These are phyloP conservation scores for Odobenus rosmarus DNA, from an alignment of 2,113 vertebrate genomes.

Conservation along the genomic window DNA sequence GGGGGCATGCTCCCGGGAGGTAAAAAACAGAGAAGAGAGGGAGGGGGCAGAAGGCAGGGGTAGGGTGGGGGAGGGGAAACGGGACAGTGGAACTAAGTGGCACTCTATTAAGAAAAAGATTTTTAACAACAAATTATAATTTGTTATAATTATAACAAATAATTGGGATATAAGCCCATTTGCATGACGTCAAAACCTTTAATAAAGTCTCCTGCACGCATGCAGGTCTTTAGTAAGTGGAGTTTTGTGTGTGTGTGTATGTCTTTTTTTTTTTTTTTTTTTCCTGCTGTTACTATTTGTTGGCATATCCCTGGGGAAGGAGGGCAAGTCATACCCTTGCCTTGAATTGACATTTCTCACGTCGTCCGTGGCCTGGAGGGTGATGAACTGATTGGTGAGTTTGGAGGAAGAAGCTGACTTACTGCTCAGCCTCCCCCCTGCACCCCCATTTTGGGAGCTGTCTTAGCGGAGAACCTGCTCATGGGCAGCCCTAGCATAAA, in stretches of 20 bases:
- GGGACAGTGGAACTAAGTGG: background rate
- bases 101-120: background rate
- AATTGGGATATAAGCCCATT: background rate
- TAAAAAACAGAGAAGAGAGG: background rate
- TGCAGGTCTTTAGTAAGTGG: background rate
- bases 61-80: background rate
- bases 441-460: background rate
- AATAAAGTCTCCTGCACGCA: background rate
- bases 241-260: background rate
- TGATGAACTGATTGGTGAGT: background rate
- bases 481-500: background rate
- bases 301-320: background rate
- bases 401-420: rapidly evolving
- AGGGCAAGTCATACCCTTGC: background rate
- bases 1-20: background rate
- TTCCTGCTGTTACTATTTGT: background rate
- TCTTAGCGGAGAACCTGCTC: background rate
- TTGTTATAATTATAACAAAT: background rate
- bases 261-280: background rate
- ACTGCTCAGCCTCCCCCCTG: too few relatives aligned
- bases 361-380: background rate
- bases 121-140: background rate
- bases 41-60: background rate
- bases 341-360: background rate
- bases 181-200: background rate